Evolutionary conservation across 1,140 invertebrate species (phyloP), one percentile per base, ranked within the genome.

Genomic region (Drosophila suzukii): DNA sequence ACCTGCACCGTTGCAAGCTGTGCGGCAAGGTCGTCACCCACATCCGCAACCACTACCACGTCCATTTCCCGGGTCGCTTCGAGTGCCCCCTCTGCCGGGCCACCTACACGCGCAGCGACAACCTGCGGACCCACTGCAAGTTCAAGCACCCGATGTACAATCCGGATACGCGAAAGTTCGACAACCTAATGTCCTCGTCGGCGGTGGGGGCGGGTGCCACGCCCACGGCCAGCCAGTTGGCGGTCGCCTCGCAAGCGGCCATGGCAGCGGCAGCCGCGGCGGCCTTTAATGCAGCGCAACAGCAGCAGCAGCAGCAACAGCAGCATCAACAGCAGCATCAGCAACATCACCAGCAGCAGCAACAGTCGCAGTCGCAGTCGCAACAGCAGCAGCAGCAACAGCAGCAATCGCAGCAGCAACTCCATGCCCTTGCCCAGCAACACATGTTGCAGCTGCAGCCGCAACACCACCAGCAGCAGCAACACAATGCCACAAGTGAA

Each of bases 21-120:
- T 97, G 96, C 94, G 96, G 96, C 93, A 97, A 97, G 95, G 96
- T 97, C 94, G 96, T 97, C 94, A 97, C 96, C 93, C 96, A 97
- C 95, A 97, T 97, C 94, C 95, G 96, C 93, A 97, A 97, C 94
- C 96, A 97, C 94, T 97, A 97, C 94, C 96, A 97, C 94, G 96
- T 97, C 93, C 96, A 97, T 94, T 97, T 97, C 94, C 96, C 96
- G 81, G 96, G 96, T 92, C 95, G 96, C 92, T 97, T 97, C 94
- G 96, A 97, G 94, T 97, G 96, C 93, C 96, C 96, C 92, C 94
- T 97, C 92, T 97, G 96, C 94, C 95, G 95, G 93, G 96, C 96
- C 91, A 97, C 96, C 80, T 97, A 97, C 94, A 97, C 96, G 91
- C 95, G 96, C 93, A 97, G 96, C 93, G 96, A 97, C 94, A 97